Evolutionary conservation across 2,888 invertebrate genomes (phyloP).

Genomic region (Griposia aprilina): DNA sequence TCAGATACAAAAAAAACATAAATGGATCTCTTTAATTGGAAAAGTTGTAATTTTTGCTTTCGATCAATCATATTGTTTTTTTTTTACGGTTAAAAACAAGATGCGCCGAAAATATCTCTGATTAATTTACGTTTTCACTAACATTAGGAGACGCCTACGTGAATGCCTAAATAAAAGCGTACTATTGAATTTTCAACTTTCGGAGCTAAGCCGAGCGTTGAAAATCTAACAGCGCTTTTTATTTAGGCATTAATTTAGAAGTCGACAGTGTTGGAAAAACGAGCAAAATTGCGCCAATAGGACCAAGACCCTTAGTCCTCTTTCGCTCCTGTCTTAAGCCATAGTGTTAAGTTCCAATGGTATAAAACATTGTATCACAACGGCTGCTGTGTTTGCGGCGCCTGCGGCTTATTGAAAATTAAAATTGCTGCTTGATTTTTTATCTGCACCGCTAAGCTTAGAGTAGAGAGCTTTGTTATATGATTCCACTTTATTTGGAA

Average conservation of each 20-base stretch:
- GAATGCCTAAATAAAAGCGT: background rate
- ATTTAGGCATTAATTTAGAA: background rate
- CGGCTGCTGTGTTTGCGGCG: constrained; percentile 80
- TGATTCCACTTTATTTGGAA: constrained; percentile 59
- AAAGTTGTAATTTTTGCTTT: background rate
- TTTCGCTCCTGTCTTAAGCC: constrained; percentile 64
- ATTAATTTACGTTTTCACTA: too few species aligned
- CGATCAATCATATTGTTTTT: background rate
- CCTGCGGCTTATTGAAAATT: constrained; percentile 88
- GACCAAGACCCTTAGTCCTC: background rate
- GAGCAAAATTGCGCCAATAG: background rate
- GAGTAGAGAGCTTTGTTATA: constrained; percentile 73
- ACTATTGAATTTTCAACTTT: background rate
- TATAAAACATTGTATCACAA: constrained; percentile 82
- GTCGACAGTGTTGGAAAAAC: background rate
- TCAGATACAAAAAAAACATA: background rate
- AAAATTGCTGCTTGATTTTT: constrained; percentile 84
- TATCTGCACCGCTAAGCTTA: constrained; percentile 80
- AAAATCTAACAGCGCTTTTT: background rate
- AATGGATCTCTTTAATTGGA: background rate
- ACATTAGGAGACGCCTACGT: background rate
- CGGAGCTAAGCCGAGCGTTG: background rate
- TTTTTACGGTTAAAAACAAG: background rate
- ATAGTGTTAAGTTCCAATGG: constrained; percentile 72
- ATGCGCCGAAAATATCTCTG: background rate